Evolutionary conservation across 2,113 vertebrate genomes (phyloP).

Genomic region (Diphyllodes magnificus): DNA sequence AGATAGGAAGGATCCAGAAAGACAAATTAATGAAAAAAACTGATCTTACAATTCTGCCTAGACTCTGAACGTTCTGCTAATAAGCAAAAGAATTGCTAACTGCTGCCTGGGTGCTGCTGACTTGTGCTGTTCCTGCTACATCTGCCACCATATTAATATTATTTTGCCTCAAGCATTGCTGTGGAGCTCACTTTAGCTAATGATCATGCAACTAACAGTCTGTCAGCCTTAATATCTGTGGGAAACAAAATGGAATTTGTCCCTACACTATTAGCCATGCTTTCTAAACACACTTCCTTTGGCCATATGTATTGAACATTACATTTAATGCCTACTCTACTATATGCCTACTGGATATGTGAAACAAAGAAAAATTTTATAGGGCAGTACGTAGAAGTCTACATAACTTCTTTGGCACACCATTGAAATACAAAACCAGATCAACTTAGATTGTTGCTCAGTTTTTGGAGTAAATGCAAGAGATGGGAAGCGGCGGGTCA

Average conservation of each 20-base stretch:
- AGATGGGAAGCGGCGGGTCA: neutral
- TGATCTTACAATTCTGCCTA: neutral
- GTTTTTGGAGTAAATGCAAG: neutral
- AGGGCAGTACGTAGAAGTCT: neutral
- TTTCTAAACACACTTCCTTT: constrained; percentile 23
- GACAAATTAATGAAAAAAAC: neutral
- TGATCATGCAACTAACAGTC: constrained; percentile 35
- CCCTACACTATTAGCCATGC: constrained; percentile 3
- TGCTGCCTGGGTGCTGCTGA: neutral
- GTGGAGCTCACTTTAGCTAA: constrained; percentile 35
- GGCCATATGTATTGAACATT: neutral
- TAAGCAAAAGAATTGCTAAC: neutral
- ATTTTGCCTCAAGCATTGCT: constrained; percentile 39
- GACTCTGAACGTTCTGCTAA: neutral
- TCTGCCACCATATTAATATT: constrained; percentile 40
- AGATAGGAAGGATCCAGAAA: neutral
- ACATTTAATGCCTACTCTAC: neutral
- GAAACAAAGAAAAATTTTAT: neutral
- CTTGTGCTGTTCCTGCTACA: constrained; percentile 4
- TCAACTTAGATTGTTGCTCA: neutral
- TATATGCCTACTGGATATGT: neutral
- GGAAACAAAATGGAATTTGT: constrained; percentile 17
- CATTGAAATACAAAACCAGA: neutral
- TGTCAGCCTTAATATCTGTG: neutral
- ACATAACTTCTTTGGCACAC: neutral